Evolutionary conservation across 1,140 invertebrate species (phyloP).

Genomic region (Tetramorium parvispinum): DNA sequence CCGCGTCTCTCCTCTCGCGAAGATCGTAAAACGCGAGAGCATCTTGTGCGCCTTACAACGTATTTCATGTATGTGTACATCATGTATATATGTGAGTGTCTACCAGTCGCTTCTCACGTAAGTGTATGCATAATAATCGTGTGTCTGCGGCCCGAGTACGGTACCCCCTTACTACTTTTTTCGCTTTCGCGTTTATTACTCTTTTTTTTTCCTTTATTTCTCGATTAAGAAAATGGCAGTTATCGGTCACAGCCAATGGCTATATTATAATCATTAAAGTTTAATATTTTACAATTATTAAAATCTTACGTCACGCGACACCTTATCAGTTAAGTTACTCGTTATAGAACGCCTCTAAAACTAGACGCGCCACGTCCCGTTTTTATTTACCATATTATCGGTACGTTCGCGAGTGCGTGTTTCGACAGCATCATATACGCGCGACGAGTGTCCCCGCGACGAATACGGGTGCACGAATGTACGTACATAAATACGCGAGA

Average conservation of each 20-base stretch:
- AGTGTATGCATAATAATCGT: conserved; percentile 7
- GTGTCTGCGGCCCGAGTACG: conserved; percentile 11
- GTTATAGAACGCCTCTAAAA: conserved; percentile 55
- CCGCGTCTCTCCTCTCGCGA: conserved; percentile 17
- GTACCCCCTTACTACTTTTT: conserved; percentile 20
- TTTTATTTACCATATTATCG: conserved; percentile 35
- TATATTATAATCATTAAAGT: conserved; percentile 83
- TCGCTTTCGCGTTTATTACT: conserved; percentile 62
- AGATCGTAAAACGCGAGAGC: not conserved
- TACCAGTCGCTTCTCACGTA: not conserved
- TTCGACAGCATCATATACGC: conserved; percentile 24
- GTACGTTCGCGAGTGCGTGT: conserved; percentile 28
- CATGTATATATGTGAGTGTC: not conserved
- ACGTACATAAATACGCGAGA: conserved; percentile 29
- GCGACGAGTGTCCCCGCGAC: conserved; percentile 15
- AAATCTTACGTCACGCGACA: conserved; percentile 68
- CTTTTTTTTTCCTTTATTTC: conserved; percentile 74
- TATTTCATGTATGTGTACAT: not conserved
- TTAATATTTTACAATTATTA: conserved; percentile 83
- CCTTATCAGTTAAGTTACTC: conserved; percentile 71
- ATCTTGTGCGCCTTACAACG: conserved; percentile 7
- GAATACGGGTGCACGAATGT: not conserved
- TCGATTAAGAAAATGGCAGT: conserved; percentile 85
- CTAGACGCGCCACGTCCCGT: conserved; percentile 57
- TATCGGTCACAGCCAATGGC: conserved; percentile 86